These are phyloP conservation scores for Meriones psammophilus DNA, from an alignment of 2,797 vertebrate genomes.

Conservation along the genomic window DNA sequence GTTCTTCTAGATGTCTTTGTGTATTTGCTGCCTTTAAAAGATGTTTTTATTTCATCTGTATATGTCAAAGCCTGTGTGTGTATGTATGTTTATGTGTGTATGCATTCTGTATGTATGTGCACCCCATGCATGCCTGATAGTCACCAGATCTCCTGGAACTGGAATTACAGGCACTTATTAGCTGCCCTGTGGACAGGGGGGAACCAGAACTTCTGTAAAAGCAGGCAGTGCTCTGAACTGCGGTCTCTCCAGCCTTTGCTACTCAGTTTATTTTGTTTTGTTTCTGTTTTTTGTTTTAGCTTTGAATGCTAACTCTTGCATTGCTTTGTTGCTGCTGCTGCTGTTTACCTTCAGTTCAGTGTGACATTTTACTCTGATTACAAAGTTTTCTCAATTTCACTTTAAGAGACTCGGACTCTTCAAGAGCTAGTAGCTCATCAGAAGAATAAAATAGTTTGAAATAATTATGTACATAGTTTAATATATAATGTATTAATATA, in stretches of 20 bases:
- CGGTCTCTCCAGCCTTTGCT: not conserved
- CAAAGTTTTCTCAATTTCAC: not conserved
- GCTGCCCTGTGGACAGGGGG: not conserved
- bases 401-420: conserved; percentile 50
- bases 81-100: not conserved
- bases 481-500: not conserved
- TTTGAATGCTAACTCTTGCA: not conserved
- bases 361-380: conserved; percentile 28
- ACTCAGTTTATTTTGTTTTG: not conserved
- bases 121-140: not conserved
- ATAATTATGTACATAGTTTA: not conserved
- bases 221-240: not conserved
- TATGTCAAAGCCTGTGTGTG: not conserved
- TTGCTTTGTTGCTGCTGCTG: not conserved
- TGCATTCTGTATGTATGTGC: not conserved
- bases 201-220: not conserved
- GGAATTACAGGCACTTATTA: not conserved
- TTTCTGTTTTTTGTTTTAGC: not conserved
- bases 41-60: not conserved
- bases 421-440: not conserved
- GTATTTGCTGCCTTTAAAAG: conserved; percentile 22
- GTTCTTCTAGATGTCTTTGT: conserved; percentile 50
- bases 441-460: conserved; percentile 39
- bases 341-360: conserved; percentile 39
- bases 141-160: not conserved